Conservation (phyloP, 2,797 vertebrate genomes). For the Nannoperca obscura region DNA sequence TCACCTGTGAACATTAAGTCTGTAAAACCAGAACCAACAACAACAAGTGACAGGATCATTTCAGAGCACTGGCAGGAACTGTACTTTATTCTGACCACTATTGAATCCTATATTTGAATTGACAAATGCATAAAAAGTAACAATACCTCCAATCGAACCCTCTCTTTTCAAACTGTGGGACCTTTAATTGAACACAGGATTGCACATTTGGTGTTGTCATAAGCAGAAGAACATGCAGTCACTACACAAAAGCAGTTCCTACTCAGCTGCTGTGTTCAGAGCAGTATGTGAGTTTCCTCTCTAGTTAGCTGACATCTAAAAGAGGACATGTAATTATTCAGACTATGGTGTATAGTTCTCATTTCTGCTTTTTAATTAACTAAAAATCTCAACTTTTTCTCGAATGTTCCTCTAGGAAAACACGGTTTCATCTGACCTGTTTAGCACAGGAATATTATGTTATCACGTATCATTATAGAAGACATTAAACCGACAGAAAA, state of each 20-base stretch:
- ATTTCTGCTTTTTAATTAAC: not conserved
- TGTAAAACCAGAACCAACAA: conserved; percentile 23
- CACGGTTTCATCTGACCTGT: not conserved
- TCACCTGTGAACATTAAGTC: not conserved
- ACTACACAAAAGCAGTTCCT: not conserved
- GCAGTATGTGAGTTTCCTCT: not conserved
- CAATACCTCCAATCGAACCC: not conserved
- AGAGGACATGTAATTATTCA: not conserved
- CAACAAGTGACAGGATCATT: conserved; percentile 3
- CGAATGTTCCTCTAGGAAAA: not conserved
- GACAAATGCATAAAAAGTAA: not conserved
- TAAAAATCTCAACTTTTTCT: not conserved
- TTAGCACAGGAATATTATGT: not conserved
- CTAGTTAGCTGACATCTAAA: not conserved
- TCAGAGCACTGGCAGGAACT: too few species aligned
- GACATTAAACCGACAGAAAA: not conserved
- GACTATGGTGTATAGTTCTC: not conserved
- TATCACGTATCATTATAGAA: not conserved
- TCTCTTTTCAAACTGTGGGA: not conserved
- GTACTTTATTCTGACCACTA: not conserved
- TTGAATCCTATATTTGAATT: not conserved
- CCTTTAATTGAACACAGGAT: not conserved
- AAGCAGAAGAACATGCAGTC: not conserved
- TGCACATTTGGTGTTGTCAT: not conserved
- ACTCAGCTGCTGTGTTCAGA: not conserved